Base-by-base conservation (phyloP, 2,113 vertebrate species). In the Hylia prasina region DNA sequence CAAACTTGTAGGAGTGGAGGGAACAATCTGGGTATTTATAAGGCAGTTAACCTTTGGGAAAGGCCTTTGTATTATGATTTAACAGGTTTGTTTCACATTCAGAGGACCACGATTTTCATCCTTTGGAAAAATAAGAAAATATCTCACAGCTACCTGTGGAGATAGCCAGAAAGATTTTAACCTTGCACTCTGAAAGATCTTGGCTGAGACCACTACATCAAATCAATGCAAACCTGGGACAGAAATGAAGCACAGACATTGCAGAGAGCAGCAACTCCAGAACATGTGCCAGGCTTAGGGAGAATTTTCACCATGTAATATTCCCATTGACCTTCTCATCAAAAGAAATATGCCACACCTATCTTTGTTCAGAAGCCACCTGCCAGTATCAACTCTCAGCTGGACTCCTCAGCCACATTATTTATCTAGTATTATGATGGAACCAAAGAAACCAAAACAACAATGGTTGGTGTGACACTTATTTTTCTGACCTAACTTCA, bases 21-120 rank as follows among this genome's bases (percentile, higher is more conserved):
- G 92, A 95, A 91, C 78, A 96, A 91, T 95, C 82, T 95, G 90
- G 47, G 7, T 86, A 81, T 88, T 95, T 68, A 68, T 77, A 88
- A 94, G 71, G 51, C 63, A 91, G 45, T 64, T 88, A 94, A 92
- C 71, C 79, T 92, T 95, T 94, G 82, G 64, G 31, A 94, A 73
- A 40, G 68, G 57, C 79, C 82, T 93, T 90, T 90, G 76, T 45
- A 78, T 92, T 75, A 83, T 71, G 60, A 79, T 68, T 78, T 90
- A 95, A 81, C 50, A 22, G 21, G 53, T 65, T 69, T 71, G 39
- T 60, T 83, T 71, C 66, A 30, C 3, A 9, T 86, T 90, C 77
- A 71, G 56, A 90, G n/a, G 24, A 64, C 25, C 17, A 56, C 6
- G 1, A 1, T 77, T 77, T 73, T 63, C 35, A 54, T 54, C 2